Percentiles rank a stretch among this genome's conserved stretches.
These are phyloP conservation scores for Melanocharis versteri DNA, from an alignment of 2,113 vertebrate species.

Conservation along the genomic window DNA sequence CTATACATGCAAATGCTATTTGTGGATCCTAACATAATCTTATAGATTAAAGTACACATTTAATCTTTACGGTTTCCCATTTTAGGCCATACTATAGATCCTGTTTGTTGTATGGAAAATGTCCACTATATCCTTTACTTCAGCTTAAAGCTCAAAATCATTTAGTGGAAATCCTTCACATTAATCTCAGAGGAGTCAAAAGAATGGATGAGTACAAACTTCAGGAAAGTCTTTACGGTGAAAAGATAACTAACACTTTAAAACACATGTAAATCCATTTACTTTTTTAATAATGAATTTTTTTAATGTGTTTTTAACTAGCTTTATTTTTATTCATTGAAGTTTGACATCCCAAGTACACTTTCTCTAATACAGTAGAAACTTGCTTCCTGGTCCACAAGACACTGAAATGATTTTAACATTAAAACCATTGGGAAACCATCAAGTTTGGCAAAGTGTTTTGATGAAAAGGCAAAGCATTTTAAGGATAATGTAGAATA, in stretches of 20 bases:
- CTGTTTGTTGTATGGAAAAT: background rate
- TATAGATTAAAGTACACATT: background rate
- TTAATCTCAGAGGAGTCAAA: background rate
- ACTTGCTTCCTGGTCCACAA: background rate
- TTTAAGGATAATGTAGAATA: background rate
- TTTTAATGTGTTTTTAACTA: background rate
- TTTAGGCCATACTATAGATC: background rate
- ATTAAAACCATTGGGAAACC: background rate
- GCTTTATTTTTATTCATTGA: background rate
- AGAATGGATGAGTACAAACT: background rate
- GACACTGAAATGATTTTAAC: background rate
- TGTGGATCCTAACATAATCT: background rate
- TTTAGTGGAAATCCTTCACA: background rate
- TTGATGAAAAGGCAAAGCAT: background rate
- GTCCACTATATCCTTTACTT: fast-evolving
- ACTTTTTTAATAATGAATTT: background rate
- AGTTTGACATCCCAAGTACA: background rate
- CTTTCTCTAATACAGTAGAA: background rate
- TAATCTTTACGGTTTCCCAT: background rate
- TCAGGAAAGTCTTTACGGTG: background rate
- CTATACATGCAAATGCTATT: background rate
- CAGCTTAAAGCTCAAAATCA: background rate
- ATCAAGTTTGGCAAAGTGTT: background rate
- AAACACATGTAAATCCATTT: background rate
- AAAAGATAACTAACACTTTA: background rate